These are phyloP conservation scores for Spinus pinus DNA, from an alignment of 2,797 vertebrate species.

Conservation along the genomic window DNA sequence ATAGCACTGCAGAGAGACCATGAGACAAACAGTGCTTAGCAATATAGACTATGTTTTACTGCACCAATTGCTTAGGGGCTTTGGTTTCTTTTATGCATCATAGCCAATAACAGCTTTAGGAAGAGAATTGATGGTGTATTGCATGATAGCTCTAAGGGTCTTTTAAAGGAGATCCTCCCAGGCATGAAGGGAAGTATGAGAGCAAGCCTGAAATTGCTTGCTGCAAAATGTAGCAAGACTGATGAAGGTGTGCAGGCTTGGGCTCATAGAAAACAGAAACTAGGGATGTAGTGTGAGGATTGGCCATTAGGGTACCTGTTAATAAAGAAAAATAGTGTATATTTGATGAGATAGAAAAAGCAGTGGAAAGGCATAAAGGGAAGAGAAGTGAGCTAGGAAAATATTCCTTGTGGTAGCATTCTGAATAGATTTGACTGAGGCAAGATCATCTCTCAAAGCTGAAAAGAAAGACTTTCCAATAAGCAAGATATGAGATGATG, in stretches of 20 bases:
- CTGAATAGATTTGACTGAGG: background rate
- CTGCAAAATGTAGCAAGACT: background rate
- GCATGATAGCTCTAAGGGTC: background rate
- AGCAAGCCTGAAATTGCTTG: slow-evolving; percentile 4
- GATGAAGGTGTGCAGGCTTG: background rate
- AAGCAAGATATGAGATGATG: slow-evolving; percentile 25
- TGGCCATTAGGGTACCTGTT: background rate
- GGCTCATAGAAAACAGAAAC: background rate
- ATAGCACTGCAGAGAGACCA: background rate
- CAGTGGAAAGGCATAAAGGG: background rate
- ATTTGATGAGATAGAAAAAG: background rate
- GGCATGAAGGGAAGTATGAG: background rate
- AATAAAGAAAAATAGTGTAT: slow-evolving; percentile 29
- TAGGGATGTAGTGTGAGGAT: background rate
- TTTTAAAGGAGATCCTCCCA: slow-evolving; percentile 36
- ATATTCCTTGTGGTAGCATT: background rate
- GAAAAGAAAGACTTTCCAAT: slow-evolving; percentile 29
- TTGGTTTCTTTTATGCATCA: slow-evolving; percentile 37
- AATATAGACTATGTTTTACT: background rate
- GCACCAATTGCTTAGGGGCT: background rate
- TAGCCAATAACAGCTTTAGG: slow-evolving; percentile 23
- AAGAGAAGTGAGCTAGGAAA: background rate
- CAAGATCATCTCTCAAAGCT: background rate
- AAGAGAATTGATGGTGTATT: slow-evolving; percentile 19
- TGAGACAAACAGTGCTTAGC: background rate